phyloP scores from a whole-genome alignment of 2,888 invertebrate species.

The Pyrochroa serraticornis region DNA sequence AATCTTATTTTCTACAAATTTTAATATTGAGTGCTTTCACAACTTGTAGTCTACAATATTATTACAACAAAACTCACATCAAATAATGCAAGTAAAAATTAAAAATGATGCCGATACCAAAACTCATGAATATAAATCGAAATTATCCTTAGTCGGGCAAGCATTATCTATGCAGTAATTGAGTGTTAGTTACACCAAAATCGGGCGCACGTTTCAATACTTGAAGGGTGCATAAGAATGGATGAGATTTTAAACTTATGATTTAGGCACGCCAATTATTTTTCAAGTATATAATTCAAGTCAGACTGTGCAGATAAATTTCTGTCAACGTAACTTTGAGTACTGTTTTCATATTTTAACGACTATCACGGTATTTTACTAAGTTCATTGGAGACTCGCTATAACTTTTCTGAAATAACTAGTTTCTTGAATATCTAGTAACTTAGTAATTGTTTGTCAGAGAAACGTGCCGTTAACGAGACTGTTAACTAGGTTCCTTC shows the following conservation, averaged over 20 bases:
- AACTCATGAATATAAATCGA: slow-evolving; percentile 9
- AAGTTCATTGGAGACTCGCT: no score
- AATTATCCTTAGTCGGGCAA: background rate
- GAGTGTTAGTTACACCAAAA: background rate
- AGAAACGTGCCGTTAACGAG: no score
- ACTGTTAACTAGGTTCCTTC: no score
- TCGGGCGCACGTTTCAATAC: background rate
- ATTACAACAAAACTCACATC: background rate
- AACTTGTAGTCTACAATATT: background rate
- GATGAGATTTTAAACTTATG: background rate
- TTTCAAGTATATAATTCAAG: no score
- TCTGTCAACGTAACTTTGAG: no score
- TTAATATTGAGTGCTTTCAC: no score
- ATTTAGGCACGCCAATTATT: background rate
- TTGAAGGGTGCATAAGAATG: background rate
- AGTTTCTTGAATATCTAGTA: no score
- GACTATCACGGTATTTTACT: no score
- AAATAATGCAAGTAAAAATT: background rate
- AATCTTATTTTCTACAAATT: no score
- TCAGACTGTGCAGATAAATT: no score
- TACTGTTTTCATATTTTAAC: no score
- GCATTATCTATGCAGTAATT: slow-evolving; percentile 1
- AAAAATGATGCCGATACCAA: background rate
- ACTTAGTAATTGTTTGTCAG: background rate
- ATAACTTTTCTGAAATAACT: no score